These are phyloP conservation scores for Thymallus thymallus DNA, from an alignment of 2,113 vertebrate species.

Conservation along the genomic window DNA sequence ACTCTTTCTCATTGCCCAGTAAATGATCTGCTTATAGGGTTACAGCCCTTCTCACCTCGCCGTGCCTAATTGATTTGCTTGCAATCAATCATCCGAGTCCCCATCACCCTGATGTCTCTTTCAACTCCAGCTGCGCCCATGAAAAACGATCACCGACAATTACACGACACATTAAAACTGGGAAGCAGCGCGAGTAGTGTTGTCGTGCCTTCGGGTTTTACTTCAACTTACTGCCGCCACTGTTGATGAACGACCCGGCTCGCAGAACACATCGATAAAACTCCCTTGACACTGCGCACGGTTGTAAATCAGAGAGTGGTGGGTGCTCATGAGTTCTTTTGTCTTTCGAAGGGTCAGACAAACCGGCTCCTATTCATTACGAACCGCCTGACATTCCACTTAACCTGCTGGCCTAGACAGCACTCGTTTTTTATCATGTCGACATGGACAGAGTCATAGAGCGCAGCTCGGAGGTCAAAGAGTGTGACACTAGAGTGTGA, in stretches of 20 bases:
- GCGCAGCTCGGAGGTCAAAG: neutral
- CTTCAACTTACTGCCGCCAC: too few relatives aligned
- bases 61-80: conserved; percentile 58
- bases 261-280: neutral
- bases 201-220: too few relatives aligned
- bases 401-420: conserved; percentile 12
- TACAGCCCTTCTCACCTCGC: conserved; percentile 65
- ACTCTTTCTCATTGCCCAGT: conserved; percentile 12
- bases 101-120: conserved; percentile 19
- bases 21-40: conserved; percentile 49
- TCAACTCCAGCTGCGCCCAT: conserved; percentile 21
- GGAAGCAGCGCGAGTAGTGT: too few relatives aligned
- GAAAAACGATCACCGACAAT: neutral
- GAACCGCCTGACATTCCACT: conserved; percentile 38
- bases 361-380: conserved; percentile 28
- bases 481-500: neutral
- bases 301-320: conserved; percentile 16
- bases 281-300: conserved; percentile 7
- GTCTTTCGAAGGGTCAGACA: conserved; percentile 24
- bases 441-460: neutral
- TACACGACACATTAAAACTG: too few relatives aligned
- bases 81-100: conserved; percentile 51
- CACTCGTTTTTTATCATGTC: neutral
- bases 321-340: neutral
- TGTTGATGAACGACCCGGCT: too few relatives aligned